Evolutionary conservation across 2,797 vertebrate genomes (phyloP).

Genomic region (Helostoma temminkii): DNA sequence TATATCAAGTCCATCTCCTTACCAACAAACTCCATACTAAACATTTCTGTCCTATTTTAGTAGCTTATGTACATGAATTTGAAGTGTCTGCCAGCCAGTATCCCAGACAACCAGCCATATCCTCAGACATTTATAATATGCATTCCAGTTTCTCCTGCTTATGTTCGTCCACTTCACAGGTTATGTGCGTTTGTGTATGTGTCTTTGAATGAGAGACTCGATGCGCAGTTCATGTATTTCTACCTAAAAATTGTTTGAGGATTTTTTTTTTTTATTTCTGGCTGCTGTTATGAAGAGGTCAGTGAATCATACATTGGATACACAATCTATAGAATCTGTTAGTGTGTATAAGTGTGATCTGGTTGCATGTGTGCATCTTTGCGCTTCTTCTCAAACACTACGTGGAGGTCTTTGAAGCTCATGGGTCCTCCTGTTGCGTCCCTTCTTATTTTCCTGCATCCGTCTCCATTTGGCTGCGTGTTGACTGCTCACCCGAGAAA

Average conservation of each 20-base stretch:
- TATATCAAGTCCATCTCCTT: slow-evolving; percentile 52
- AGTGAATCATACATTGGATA: slow-evolving; percentile 59
- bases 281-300: slow-evolving; percentile 58
- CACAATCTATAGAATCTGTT: slow-evolving; percentile 63
- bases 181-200: slow-evolving; percentile 55
- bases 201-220: slow-evolving; percentile 47
- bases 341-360: slow-evolving; percentile 59
- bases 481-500: slow-evolving; percentile 77
- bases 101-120: slow-evolving; percentile 66
- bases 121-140: slow-evolving; percentile 72
- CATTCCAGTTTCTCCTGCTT: slow-evolving; percentile 63
- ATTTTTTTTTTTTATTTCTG: slow-evolving; percentile 21
- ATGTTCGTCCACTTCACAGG: slow-evolving; percentile 66
- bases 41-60: slow-evolving; percentile 61
- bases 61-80: slow-evolving; percentile 81
- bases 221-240: slow-evolving; percentile 37
- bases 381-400: slow-evolving; percentile 87
- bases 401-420: slow-evolving; percentile 98
- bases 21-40: slow-evolving; percentile 53
- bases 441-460: slow-evolving; percentile 98
- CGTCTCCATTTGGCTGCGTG: slow-evolving; percentile 95
- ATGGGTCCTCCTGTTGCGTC: slow-evolving; percentile 98
- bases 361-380: slow-evolving; percentile 46
- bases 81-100: slow-evolving; percentile 65
- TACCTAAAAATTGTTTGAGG: slow-evolving; percentile 45